These are phyloP conservation scores for Leptodon cayanensis DNA, from an alignment of 2,797 vertebrate genomes.

Conservation along the genomic window DNA sequence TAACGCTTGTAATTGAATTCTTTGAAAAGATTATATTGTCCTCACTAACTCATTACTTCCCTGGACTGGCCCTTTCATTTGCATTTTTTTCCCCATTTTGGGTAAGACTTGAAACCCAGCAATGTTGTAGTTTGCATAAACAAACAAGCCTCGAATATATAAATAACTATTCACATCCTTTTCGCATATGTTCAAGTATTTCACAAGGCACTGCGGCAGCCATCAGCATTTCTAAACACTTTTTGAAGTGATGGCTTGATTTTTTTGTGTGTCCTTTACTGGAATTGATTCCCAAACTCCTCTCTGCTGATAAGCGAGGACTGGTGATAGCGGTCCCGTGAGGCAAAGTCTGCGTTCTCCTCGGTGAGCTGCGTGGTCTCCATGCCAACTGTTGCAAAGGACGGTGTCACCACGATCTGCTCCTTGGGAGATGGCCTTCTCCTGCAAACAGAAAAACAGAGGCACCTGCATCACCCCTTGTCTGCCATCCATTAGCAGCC, in stretches of 20 bases:
- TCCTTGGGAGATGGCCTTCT: constrained; percentile 71
- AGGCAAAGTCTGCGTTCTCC: constrained; percentile 93
- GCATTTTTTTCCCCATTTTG: neutral
- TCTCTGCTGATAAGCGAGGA: constrained; percentile 80
- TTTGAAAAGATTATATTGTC: neutral
- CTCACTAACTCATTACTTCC: neutral
- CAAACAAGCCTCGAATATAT: neutral
- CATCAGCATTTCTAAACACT: neutral
- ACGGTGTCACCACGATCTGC: constrained; percentile 87
- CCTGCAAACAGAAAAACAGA: constrained; percentile 72
- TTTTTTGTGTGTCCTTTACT: neutral
- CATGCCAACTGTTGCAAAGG: constrained; percentile 83
- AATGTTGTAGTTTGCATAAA: neutral
- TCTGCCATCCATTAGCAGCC: neutral
- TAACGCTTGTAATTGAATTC: neutral
- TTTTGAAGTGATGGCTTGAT: neutral
- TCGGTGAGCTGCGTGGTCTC: constrained; percentile 92
- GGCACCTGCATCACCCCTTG: neutral
- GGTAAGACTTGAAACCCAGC: neutral
- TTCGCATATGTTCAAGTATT: constrained; percentile 15
- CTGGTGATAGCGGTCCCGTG: constrained; percentile 88
- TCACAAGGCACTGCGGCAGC: constrained; percentile 7
- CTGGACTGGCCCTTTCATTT: neutral
- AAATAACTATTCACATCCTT: constrained; percentile 10
- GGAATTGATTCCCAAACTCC: constrained; percentile 72